Percentiles rank a stretch among this genome's conserved stretches.
These are phyloP conservation scores for Myxocyprinus asiaticus DNA, from an alignment of 2,113 vertebrate species.

Conservation along the genomic window DNA sequence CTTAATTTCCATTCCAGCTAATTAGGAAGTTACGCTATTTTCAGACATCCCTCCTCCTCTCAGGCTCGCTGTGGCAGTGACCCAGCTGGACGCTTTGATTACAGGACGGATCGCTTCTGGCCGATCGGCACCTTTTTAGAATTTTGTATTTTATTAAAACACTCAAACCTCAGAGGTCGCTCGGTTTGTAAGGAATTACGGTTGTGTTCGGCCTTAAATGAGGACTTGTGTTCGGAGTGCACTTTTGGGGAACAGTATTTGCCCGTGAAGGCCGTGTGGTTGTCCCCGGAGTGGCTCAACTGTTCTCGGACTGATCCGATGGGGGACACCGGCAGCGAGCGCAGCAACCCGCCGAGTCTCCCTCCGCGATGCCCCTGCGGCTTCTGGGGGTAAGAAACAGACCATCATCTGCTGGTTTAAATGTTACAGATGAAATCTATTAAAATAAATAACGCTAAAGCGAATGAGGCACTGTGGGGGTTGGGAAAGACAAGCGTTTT, in stretches of 20 bases:
- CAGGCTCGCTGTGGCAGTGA: not conserved
- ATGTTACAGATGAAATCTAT: no score
- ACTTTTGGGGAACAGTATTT: no score
- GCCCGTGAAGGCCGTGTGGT: no score
- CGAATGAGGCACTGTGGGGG: no score
- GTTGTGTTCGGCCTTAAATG: no score
- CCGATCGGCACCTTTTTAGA: no score
- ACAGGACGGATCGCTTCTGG: not conserved
- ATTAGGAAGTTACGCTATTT: not conserved
- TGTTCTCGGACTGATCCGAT: not conserved
- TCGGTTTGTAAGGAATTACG: not conserved
- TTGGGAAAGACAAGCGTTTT: no score
- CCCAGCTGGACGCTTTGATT: constrained; percentile 25
- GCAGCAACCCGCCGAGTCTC: constrained; percentile 7
- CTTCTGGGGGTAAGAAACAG: constrained; percentile 36
- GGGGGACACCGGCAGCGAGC: constrained; percentile 37
- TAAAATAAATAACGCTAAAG: no score
- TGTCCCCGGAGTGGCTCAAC: no score
- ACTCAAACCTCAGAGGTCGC: not conserved
- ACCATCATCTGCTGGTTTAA: no score
- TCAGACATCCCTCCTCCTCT: not conserved
- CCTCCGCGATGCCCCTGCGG: constrained; percentile 27
- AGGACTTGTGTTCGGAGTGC: no score
- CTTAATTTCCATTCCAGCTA: no score
- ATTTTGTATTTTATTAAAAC: not conserved